A percentile compares a stretch with the other conserved stretches of the same genome.
These are phyloP conservation scores for Drosophila kurseongensis DNA, from an alignment of 1,140 invertebrate genomes.

Conservation along the genomic window DNA sequence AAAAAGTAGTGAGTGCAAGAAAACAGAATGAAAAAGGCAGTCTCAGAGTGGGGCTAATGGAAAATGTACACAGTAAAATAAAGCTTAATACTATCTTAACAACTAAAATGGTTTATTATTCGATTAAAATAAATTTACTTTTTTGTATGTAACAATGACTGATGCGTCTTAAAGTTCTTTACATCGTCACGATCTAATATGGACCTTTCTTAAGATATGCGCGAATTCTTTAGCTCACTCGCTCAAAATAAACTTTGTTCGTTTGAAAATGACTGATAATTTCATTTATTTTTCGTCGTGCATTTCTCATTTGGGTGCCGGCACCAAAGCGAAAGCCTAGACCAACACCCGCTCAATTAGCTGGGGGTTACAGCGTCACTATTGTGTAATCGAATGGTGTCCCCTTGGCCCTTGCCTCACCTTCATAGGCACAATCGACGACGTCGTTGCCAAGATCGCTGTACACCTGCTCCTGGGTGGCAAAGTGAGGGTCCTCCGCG, in stretches of 20 bases:
- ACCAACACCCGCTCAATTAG: constrained; percentile 6
- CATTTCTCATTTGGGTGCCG: constrained; percentile 6
- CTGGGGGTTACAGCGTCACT: constrained; percentile 15
- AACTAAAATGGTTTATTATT: too few relatives aligned
- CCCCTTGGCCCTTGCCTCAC: constrained; percentile 54
- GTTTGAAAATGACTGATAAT: too few relatives aligned
- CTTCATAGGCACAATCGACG: constrained; percentile 96
- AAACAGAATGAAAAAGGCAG: constrained; percentile 35
- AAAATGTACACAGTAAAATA: constrained; percentile 16
- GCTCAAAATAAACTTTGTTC: too few relatives aligned
- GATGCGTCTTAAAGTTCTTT: too few relatives aligned
- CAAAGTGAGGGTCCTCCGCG: constrained; percentile 89
- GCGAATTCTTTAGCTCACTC: too few relatives aligned
- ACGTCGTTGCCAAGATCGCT: constrained; percentile 95
- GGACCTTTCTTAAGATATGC: too few relatives aligned
- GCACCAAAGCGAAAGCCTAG: constrained; percentile 4
- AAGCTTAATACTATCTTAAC: too few relatives aligned
- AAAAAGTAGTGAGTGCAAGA: constrained; percentile 40
- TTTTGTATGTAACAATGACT: too few relatives aligned
- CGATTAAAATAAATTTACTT: too few relatives aligned
- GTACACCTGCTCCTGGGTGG: constrained; percentile 93
- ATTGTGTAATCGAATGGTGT: constrained; percentile 34
- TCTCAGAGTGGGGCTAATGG: constrained; percentile 35
- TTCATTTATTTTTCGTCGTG: background rate
- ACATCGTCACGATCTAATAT: too few relatives aligned